Base-by-base conservation (phyloP, 1,140 invertebrate species). In the Ephestia elutella region DNA sequence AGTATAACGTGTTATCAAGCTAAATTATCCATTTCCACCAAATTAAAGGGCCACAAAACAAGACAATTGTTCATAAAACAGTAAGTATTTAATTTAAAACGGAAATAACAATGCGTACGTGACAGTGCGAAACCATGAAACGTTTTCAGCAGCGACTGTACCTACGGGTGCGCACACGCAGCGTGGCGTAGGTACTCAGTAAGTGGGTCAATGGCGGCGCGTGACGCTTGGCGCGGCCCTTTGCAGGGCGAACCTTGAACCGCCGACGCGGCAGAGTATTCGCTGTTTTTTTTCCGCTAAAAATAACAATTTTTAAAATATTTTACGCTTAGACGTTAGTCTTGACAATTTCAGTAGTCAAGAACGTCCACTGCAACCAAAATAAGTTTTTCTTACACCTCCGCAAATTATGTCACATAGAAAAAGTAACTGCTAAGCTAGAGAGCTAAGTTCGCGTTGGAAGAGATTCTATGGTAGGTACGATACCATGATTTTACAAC, bases 231-330 rank as follows among this genome's bases (percentile, higher is more conserved):
- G 62, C 71, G 71, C 74, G 82, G 85, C 85, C 85, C 85, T 87
- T 86, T 75, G 76, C 78, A 82, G 80, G 79, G 77, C 76, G 83
- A 75, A 80, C 85, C 85, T 87, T 87, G 85, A 87, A 87, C 85
- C 75, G 76, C 64, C 75, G 25, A 50, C 55, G 73, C 74, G 71
- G 69, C 76, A 71, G 65, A 72, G 20, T n/a, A 25, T 75, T 69
- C 61, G 68, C 70, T 75, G 60, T 76, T 78, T 73, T 32, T 28
- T 32, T 44, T 73, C 66, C 68, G 73, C 76, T 80, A 78, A 81
- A 80, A 71, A 70, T 72, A 71, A 63, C 65, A 64, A 59, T 35
- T 59, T 49, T 49, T 9, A 21, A 21, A 50, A 21, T 50, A 50
- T 50, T 25, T 50, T 21, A 25, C 49, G 30, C 21, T 32, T 32